phyloP scores from a whole-genome alignment of 2,888 invertebrate species.

The Erebia ligea region DNA sequence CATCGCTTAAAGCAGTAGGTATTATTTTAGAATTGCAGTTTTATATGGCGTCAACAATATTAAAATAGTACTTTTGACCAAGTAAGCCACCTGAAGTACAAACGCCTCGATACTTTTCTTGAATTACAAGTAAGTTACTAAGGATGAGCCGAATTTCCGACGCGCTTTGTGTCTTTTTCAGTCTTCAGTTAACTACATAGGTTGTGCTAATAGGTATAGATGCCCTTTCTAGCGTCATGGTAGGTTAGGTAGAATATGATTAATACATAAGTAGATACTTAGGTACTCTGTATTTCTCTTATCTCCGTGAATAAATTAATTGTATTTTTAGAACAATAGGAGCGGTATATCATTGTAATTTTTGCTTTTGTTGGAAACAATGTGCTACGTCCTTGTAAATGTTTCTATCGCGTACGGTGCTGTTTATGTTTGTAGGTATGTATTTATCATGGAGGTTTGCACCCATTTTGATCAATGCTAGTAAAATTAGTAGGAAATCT shows the following conservation, averaged over 20 bases:
- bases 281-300: constrained; percentile 18
- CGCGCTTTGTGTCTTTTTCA: too few species aligned
- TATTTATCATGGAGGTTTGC: not conserved
- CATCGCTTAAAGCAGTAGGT: too few species aligned
- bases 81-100: too few species aligned
- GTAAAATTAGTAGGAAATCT: too few species aligned
- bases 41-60: too few species aligned
- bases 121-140: too few species aligned
- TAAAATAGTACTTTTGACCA: too few species aligned
- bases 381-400: constrained; percentile 11
- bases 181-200: not conserved
- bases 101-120: too few species aligned
- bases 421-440: not conserved
- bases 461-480: not conserved
- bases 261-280: not conserved
- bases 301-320: constrained; percentile 21
- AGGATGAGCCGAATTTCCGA: too few species aligned
- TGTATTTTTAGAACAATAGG: constrained; percentile 23
- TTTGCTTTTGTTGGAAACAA: constrained; percentile 21
- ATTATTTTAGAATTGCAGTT: too few species aligned
- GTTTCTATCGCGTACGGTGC: not conserved
- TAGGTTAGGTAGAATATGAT: not conserved
- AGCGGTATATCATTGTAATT: constrained; percentile 13
- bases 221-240: not conserved
- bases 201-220: not conserved